These are phyloP conservation scores for Drosophila grimshawi DNA, from an alignment of 1,140 invertebrate species.

Conservation along the genomic window DNA sequence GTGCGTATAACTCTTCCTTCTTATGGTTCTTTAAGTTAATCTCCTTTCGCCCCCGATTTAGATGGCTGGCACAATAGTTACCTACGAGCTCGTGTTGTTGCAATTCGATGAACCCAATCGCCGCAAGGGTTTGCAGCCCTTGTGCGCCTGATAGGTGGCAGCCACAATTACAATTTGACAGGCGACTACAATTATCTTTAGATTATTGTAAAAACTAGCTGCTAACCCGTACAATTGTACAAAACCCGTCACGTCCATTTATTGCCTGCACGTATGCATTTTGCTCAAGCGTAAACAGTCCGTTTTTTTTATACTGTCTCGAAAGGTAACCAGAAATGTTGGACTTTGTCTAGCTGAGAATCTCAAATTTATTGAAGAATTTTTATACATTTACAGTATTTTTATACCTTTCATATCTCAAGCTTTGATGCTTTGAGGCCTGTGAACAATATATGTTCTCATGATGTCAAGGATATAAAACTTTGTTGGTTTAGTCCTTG, in stretches of 20 bases:
- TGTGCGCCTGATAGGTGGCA: constrained; percentile 56
- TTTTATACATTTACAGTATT: constrained; percentile 53
- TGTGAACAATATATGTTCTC: constrained; percentile 55
- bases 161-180: constrained; percentile 44
- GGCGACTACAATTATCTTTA: constrained; percentile 65
- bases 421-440: constrained; percentile 56
- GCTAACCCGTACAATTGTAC: constrained; percentile 36
- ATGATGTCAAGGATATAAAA: constrained; percentile 47
- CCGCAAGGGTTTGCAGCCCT: constrained; percentile 62
- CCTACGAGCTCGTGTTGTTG: constrained; percentile 88
- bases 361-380: background rate
- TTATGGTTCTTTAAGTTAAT: constrained; percentile 49
- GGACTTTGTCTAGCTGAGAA: no score
- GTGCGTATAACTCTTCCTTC: constrained; percentile 81
- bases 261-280: constrained; percentile 13
- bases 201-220: constrained; percentile 47
- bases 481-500: constrained; percentile 61
- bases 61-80: constrained; percentile 88
- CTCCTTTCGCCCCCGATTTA: constrained; percentile 10
- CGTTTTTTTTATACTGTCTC: constrained; percentile 57
- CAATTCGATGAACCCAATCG: constrained; percentile 86
- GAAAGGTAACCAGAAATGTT: constrained; percentile 44
- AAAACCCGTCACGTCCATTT: constrained; percentile 50
- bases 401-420: constrained; percentile 71
- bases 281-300: constrained; percentile 30